phyloP scores from a whole-genome alignment of 2,888 invertebrate species.

The Perizoma affinitatum region DNA sequence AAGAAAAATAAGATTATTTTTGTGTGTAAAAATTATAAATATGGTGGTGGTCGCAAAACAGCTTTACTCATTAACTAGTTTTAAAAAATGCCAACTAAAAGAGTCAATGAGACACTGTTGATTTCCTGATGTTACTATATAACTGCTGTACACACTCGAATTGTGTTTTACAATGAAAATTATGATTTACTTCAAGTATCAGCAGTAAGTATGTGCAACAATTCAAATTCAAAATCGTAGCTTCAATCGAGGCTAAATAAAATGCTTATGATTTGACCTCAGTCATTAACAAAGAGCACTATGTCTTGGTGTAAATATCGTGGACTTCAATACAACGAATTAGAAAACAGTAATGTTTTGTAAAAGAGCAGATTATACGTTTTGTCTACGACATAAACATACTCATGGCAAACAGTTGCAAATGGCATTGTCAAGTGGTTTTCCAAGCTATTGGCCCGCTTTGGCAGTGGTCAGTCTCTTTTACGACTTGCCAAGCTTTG shows the following conservation, averaged over 20 bases:
- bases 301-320: too few relatives aligned
- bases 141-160: background rate
- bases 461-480: too few relatives aligned
- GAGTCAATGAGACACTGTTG: conserved; percentile 10
- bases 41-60: conserved; percentile 4
- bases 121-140: conserved; percentile 2
- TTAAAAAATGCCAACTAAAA: background rate
- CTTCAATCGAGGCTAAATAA: background rate
- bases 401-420: background rate
- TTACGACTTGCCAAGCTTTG: too few relatives aligned
- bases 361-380: too few relatives aligned
- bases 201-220: conserved; percentile 11
- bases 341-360: too few relatives aligned
- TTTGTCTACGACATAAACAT: too few relatives aligned
- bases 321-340: too few relatives aligned
- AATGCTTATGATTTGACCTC: background rate
- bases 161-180: background rate
- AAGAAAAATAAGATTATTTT: too few relatives aligned
- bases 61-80: conserved; percentile 12
- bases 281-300: too few relatives aligned
- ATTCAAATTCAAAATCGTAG: conserved; percentile 6
- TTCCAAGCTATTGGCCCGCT: too few relatives aligned
- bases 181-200: conserved; percentile 8
- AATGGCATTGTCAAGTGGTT: too few relatives aligned
- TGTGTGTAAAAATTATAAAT: background rate